phyloP scores from a whole-genome alignment of 2,888 invertebrate species.

The Microctonus hyperodae region DNA sequence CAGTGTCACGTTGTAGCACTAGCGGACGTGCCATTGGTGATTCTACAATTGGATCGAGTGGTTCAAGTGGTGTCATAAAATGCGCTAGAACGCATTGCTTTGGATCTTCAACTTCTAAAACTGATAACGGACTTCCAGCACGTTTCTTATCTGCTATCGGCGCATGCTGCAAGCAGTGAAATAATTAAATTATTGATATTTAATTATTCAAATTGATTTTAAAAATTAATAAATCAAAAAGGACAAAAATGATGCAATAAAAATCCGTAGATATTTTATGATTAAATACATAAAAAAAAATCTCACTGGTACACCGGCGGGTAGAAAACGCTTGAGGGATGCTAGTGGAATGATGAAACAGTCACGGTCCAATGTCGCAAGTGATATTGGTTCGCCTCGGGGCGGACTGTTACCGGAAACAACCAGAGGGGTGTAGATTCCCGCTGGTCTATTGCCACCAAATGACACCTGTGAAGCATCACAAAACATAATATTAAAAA shows the following conservation, averaged over 20 bases:
- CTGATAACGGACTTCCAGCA: constrained; percentile 70
- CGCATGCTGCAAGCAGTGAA: constrained; percentile 65
- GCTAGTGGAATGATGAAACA: constrained; percentile 94
- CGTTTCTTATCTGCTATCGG: constrained; percentile 69
- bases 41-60: constrained; percentile 85
- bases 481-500: neutral
- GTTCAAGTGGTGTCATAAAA: constrained; percentile 87
- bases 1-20: constrained; percentile 78
- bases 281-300: neutral
- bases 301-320: constrained; percentile 85
- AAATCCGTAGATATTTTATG: neutral
- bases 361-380: constrained; percentile 85
- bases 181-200: neutral
- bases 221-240: neutral
- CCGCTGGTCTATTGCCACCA: constrained; percentile 55
- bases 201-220: too few relatives aligned
- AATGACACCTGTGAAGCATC: constrained; percentile 59
- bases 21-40: constrained; percentile 83
- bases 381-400: constrained; percentile 75
- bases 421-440: constrained; percentile 57
- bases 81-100: constrained; percentile 88
- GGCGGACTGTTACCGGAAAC: constrained; percentile 61
- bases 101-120: constrained; percentile 86
- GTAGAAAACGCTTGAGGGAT: constrained; percentile 85
- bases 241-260: too few relatives aligned